Evolutionary conservation across 37 sponge, comb jelly and placozoan genomes (phyloP), one percentile per base, ranked within the genome.

Genomic region (Aplysina aerophoba): DNA sequence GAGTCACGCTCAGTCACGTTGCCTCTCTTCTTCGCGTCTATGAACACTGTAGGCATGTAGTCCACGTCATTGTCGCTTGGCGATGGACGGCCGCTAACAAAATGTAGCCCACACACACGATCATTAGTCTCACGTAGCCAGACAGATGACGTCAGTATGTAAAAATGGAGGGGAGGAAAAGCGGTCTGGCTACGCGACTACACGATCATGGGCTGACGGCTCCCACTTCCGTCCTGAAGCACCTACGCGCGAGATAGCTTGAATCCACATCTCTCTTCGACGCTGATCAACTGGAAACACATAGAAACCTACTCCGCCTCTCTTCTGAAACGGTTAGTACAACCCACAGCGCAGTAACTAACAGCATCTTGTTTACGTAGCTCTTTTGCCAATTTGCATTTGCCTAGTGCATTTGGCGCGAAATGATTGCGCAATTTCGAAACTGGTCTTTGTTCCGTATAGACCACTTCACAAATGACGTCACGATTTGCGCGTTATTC

Each of bases 291-390:
- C 67, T 8, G 83, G 83, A 63, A 82, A 82, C 6, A 64, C 4
- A 44, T 82, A 82, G 39, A 82, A 82, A 34, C 6, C 5, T 19
- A 82, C 50, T 14, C 28, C 39, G 4, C 39, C 27, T 5, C 39
- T 66, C 44, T 64, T 63, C 31, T 11, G 25, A 60, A 60, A 16
- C 67, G 35, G 15, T 82, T 61, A 8, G 41, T 61, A 24, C 64
- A 61, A 20, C 83, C 66, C 14, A 63, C 17, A n/a, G 83, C 83
- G 25, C 83, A 82, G n/a, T n/a, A n/a, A n/a, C n/a, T n/a, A n/a
- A n/a, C n/a, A n/a, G n/a, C n/a, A n/a, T n/a, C n/a, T n/a, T n/a
- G n/a, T n/a, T n/a, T n/a, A n/a, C n/a, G n/a, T n/a, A n/a, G n/a
- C n/a, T n/a, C n/a, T n/a, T n/a, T n/a, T n/a, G n/a, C n/a, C n/a